Conservation (phyloP, 2,113 vertebrate species). For the Rhea americana region DNA sequence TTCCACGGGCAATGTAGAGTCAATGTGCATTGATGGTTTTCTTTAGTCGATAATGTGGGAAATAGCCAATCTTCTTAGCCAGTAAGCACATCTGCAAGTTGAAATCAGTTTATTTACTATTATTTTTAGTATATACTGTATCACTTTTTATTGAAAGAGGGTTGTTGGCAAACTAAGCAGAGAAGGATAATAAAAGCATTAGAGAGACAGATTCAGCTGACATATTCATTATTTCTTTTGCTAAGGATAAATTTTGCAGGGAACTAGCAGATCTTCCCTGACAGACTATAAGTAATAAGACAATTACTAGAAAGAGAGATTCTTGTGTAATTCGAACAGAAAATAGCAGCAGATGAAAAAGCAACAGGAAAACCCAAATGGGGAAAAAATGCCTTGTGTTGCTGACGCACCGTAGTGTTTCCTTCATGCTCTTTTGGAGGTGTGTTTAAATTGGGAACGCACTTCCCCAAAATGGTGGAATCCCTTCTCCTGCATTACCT, state of each 20-base stretch:
- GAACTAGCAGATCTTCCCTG: not conserved
- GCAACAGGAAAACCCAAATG: not conserved
- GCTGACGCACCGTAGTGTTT: not conserved
- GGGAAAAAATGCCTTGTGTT: not conserved
- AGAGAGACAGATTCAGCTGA: not conserved
- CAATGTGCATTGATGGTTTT: constrained; percentile 15
- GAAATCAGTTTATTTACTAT: not conserved
- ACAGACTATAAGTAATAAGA: not conserved
- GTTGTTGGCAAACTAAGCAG: not conserved
- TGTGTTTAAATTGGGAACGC: not conserved
- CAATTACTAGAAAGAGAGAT: constrained; percentile 35
- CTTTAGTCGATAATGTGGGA: constrained; percentile 6
- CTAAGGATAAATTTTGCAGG: not conserved
- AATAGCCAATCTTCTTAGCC: constrained; percentile 14
- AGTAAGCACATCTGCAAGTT: not conserved
- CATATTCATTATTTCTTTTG: not conserved
- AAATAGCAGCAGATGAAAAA: constrained; percentile 43
- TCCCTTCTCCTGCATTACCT: not conserved
- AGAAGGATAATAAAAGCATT: not conserved
- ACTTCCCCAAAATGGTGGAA: not conserved
- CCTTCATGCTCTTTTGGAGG: not conserved
- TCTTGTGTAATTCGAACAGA: constrained; percentile 30
- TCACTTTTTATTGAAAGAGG: not conserved
- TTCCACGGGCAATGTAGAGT: not conserved
- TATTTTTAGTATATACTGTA: accelerated